Evolutionary conservation across 1,140 invertebrate genomes (phyloP), one percentile per base, ranked within the genome.

Genomic region (Drosophila nasuta): DNA sequence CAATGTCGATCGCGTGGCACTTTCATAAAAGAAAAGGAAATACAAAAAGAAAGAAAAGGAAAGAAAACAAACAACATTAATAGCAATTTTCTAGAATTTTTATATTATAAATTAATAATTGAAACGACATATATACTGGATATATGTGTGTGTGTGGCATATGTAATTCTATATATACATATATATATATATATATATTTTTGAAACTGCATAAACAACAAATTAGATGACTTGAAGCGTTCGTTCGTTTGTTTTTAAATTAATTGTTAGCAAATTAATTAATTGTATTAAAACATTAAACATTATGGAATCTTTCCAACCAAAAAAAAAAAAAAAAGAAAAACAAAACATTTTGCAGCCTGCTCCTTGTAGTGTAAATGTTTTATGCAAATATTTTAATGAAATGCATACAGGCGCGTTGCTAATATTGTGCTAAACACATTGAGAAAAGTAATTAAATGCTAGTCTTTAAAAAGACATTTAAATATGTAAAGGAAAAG

Each of bases 11-110:
- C 60, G 80, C 65, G 65, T 75, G 80, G 72, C 72, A 83, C 81
- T 83, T 80, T 77, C 48, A 62, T 38, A 43, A 15, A 25, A 60
- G 8, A 56, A 56, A 60, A 57, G 45, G 58, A 75, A 56, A 66
- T 43, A 43, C 33, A 54, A 64, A 65, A 15, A n/a, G 43, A 52
- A 15, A 13, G 33, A 15, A 38, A 43, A 48, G 33, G 33, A 5
- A 64, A 8, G 33, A 28, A 45, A 52, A 30, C 7, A 13, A 52
- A 69, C 57, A 80, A 78, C 5, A 79, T 90, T 82, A 86, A 90
- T 90, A 90, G 87, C 77, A 86, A 87, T 90, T 90, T 90, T 91
- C 87, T 91, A 90, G 87, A 90, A 91, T 91, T 90, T 91, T 91
- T 91, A 87, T 91, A 91, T 87, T 90, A 86, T 51, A 69, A 38